These are phyloP conservation scores for Autographa gamma DNA, from an alignment of 2,888 invertebrate species.

Conservation along the genomic window DNA sequence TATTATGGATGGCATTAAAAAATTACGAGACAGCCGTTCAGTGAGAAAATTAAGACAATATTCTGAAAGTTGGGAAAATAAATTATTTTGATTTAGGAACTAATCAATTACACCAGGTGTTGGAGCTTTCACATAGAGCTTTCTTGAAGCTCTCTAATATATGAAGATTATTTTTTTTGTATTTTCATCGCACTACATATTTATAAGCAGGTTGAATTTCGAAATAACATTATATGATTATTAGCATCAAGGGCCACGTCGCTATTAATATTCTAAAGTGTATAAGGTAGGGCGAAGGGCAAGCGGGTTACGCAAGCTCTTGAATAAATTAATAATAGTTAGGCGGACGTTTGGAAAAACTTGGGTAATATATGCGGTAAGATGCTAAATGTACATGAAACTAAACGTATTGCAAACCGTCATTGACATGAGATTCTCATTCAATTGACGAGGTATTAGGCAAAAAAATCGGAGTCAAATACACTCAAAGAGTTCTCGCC, in stretches of 20 bases:
- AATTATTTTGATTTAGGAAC: not conserved
- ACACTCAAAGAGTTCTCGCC: too few species aligned
- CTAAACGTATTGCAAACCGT: conserved; percentile 30
- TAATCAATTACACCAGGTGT: not conserved
- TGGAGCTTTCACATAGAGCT: not conserved
- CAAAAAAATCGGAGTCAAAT: too few species aligned
- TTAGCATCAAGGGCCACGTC: conserved; percentile 59
- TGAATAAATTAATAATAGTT: conserved; percentile 63
- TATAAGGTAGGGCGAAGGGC: conserved; percentile 61
- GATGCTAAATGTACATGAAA: conserved; percentile 57
- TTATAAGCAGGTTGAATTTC: conserved; percentile 41
- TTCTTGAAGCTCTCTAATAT: conserved; percentile 22
- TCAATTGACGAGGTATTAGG: too few species aligned
- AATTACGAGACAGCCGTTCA: too few species aligned
- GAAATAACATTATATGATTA: conserved; percentile 60
- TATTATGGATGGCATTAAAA: not conserved
- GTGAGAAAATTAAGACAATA: too few species aligned
- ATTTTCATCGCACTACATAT: conserved; percentile 24
- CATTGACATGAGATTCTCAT: too few species aligned
- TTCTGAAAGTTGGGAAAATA: too few species aligned
- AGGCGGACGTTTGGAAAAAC: conserved; percentile 59
- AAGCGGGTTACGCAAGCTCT: conserved; percentile 59
- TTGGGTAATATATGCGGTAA: conserved; percentile 53
- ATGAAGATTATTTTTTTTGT: conserved; percentile 28
- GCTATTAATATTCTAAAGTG: conserved; percentile 61